These are phyloP conservation scores for Zaprionus obscuricornis DNA, from an alignment of 2,888 invertebrate genomes.

Conservation along the genomic window DNA sequence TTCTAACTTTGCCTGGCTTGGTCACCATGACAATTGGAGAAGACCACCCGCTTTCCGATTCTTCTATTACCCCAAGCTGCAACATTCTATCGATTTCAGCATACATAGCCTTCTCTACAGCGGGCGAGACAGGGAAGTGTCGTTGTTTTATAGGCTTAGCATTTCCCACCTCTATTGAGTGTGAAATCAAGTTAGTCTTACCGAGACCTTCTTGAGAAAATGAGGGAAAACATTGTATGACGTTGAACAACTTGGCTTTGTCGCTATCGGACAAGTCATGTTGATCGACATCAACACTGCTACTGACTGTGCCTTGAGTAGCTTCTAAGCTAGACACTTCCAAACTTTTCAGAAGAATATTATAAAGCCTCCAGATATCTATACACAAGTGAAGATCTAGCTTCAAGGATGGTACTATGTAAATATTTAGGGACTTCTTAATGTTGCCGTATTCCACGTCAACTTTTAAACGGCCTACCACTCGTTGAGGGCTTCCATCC, in stretches of 20 bases:
- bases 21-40: neutral
- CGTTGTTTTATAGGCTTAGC: slow-evolving; percentile 13
- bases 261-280: neutral
- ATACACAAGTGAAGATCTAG: slow-evolving; percentile 1
- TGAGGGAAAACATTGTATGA: slow-evolving; percentile 6
- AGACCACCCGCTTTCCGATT: neutral
- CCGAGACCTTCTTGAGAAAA: slow-evolving; percentile 9
- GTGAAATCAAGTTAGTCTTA: neutral
- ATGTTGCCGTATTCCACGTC: neutral
- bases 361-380: slow-evolving; percentile 6
- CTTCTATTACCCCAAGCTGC: neutral
- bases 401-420: slow-evolving; percentile 3
- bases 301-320: neutral
- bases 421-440: neutral
- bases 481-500: slow-evolving; percentile 3
- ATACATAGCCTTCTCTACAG: slow-evolving; percentile 10
- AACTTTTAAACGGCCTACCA: neutral
- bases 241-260: neutral
- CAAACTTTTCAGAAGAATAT: neutral
- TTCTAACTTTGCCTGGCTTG: slow-evolving; percentile 6
- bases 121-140: slow-evolving; percentile 4
- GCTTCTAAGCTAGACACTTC: neutral
- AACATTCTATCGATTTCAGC: slow-evolving; percentile 6
- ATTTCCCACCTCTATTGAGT: slow-evolving; percentile 4
- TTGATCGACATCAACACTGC: neutral